Percentiles rank a stretch among this genome's conserved stretches.
Evolutionary conservation across 1,140 invertebrate species (phyloP).

Genomic region (Magallana gigas): DNA sequence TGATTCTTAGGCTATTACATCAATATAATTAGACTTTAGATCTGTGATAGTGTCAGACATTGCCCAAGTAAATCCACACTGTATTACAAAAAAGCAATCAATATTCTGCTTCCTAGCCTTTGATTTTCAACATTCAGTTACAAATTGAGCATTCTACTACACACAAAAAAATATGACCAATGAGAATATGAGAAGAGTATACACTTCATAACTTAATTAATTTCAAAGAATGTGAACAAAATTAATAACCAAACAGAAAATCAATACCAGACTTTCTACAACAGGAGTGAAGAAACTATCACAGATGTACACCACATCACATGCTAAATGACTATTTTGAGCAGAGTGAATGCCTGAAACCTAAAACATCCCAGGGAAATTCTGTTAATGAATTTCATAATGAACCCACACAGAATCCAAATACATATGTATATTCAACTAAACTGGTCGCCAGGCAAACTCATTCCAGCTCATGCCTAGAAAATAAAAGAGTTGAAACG

Average conservation of each 20-base stretch:
- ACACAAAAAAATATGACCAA: slow-evolving; percentile 13
- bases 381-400: neutral
- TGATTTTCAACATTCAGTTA: slow-evolving; percentile 17
- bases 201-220: slow-evolving; percentile 22
- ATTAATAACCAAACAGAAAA: neutral
- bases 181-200: neutral
- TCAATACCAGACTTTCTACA: neutral
- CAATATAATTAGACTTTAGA: slow-evolving; percentile 32
- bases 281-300: neutral
- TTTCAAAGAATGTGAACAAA: slow-evolving; percentile 23
- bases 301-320: slow-evolving; percentile 3
- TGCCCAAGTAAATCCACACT: slow-evolving; percentile 29
- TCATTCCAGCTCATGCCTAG: slow-evolving; percentile 49
- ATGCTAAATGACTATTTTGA: slow-evolving; percentile 20
- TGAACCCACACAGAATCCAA: neutral
- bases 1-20: slow-evolving; percentile 36
- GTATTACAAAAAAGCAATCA: slow-evolving; percentile 5
- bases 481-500: slow-evolving; percentile 55
- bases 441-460: neutral
- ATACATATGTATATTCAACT: neutral
- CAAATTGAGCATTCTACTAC: slow-evolving; percentile 30
- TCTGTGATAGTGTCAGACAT: slow-evolving; percentile 37
- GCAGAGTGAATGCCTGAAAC: neutral
- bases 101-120: slow-evolving; percentile 8
- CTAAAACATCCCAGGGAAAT: neutral